These are phyloP conservation scores for Drosophila anomelani DNA, from an alignment of 2,888 invertebrate genomes.

Conservation along the genomic window DNA sequence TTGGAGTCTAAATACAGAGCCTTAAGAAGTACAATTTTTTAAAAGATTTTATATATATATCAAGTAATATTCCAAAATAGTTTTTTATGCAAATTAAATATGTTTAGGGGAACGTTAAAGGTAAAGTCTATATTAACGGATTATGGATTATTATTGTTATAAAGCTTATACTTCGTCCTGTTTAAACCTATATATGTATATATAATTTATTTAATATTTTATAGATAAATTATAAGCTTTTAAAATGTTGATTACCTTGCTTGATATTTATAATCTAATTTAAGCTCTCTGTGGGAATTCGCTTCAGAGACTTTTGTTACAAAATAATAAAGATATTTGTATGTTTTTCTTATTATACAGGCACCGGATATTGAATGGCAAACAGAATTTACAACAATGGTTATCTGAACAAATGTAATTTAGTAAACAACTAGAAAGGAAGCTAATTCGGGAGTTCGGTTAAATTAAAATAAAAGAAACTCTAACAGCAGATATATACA, in stretches of 20 bases:
- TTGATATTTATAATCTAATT: not conserved
- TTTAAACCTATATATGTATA: too few relatives aligned
- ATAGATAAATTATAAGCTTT: not conserved
- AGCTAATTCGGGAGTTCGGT: too few relatives aligned
- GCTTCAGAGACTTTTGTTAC: not conserved
- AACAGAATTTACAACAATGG: not conserved
- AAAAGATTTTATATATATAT: not conserved
- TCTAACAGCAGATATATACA: too few relatives aligned
- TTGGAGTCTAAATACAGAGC: constrained; percentile 71
- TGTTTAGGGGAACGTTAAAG: not conserved
- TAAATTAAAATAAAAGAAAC: too few relatives aligned
- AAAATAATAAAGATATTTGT: not conserved
- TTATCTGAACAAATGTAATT: not conserved
- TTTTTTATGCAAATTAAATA: not conserved
- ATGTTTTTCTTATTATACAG: not conserved
- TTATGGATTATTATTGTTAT: too few relatives aligned
- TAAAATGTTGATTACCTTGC: too few relatives aligned
- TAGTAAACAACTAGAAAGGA: not conserved
- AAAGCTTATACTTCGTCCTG: too few relatives aligned
- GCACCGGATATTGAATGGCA: not conserved
- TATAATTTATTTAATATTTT: not conserved
- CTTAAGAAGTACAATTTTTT: constrained; percentile 61
- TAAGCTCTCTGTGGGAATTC: not conserved
- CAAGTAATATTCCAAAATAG: not conserved
- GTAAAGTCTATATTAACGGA: not conserved